Base-by-base conservation (phyloP, 1,140 invertebrate species). In the Drosophila biarmipes region DNA sequence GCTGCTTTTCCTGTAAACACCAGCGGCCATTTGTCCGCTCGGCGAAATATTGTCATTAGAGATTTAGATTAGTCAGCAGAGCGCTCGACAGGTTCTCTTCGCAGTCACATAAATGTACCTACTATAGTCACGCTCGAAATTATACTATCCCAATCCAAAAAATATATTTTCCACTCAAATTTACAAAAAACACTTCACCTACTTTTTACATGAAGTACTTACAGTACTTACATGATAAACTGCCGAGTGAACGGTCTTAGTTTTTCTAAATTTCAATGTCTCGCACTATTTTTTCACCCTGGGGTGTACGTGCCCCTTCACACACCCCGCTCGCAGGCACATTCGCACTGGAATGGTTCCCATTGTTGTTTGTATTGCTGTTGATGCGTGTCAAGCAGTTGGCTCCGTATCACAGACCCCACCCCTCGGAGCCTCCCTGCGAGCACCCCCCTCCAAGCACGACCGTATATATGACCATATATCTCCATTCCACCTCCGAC, bases 61-160 rank as follows among this genome's bases (percentile, higher is more conserved):
- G 68, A 77, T 75, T 69, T 75, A 46, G 72, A 75, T 77, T 63
- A 63, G 62, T 77, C 74, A 57, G 73, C 63, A 42, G 62, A 69
- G 57, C 72, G 46, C 57, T 69, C 62, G 74, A 69, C 74, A 77
- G 74, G 57, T 75, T 75, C 62, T 69, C 46, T 75, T 69, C 40
- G 12, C 27, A 45, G 19, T 55, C 55, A 43, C 14, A 45, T 19
- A 34, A 40, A 29, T 46, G n/a, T 10, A 49, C 46, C 46, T 31
- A 31, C 6, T 19, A 34, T 5, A 10, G 34, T 19, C 5, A 6
- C 1, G 15, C 10, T 12, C 11, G 7, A 34, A 17, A 12, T n/a
- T n/a, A n/a, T n/a, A n/a, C n/a, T n/a, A n/a, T n/a, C n/a, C n/a
- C n/a, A n/a, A n/a, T n/a, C n/a, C n/a, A 19, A 11, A 10, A 11